Conservation (phyloP, 2,888 invertebrate genomes). For the Crioceris asparagi region DNA sequence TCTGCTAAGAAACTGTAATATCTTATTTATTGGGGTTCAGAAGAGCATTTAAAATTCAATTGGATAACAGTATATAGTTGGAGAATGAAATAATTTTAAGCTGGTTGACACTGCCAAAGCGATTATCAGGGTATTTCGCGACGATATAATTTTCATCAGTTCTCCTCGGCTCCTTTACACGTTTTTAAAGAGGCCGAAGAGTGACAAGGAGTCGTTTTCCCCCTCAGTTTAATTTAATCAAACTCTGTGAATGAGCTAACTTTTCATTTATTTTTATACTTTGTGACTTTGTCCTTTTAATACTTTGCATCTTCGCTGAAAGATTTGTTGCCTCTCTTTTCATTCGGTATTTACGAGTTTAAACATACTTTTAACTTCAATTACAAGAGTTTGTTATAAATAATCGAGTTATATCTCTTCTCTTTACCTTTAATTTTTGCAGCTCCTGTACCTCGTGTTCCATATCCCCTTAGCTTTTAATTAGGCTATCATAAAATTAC, state of each 20-base stretch:
- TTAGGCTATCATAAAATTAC: too few relatives aligned
- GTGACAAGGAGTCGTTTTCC: too few relatives aligned
- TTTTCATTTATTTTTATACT: slow-evolving; percentile 34
- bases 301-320: background rate
- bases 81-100: too few relatives aligned
- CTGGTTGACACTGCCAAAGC: slow-evolving; percentile 20
- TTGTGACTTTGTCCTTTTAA: slow-evolving; percentile 28
- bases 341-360: background rate
- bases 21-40: too few relatives aligned
- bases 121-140: slow-evolving; percentile 16
- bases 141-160: slow-evolving; percentile 25
- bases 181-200: slow-evolving; percentile 12
- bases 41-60: too few relatives aligned
- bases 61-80: too few relatives aligned
- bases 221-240: slow-evolving; percentile 34
- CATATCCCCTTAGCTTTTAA: too few relatives aligned
- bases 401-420: slow-evolving; percentile 20
- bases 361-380: slow-evolving; percentile 24
- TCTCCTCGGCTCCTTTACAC: too few relatives aligned
- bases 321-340: slow-evolving; percentile 17
- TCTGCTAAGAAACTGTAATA: too few relatives aligned
- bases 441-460: too few relatives aligned
- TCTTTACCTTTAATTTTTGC: slow-evolving; percentile 11
- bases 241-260: slow-evolving; percentile 30
- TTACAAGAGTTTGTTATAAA: slow-evolving; percentile 24